A percentile compares a stretch with the other conserved stretches of the same genome.
Evolutionary conservation across 2,888 invertebrate species (phyloP).

Genomic region (Epiperipatus broadwayi): DNA sequence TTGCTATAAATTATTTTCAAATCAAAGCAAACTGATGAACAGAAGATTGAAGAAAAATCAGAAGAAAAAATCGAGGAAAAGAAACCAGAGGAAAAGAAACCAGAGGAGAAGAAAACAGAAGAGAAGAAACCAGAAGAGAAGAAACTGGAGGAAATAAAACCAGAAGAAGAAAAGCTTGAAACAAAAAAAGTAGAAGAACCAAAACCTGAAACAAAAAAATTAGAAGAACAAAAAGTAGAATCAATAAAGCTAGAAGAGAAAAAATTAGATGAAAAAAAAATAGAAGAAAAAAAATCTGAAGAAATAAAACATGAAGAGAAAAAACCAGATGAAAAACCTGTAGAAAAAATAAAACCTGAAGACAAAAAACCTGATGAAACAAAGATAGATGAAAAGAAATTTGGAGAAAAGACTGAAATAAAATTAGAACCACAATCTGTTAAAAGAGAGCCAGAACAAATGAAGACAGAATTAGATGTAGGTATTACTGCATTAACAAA

Average conservation of each 20-base stretch:
- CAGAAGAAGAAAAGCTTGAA: constrained; percentile 17
- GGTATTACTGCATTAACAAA: no score
- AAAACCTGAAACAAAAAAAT: constrained; percentile 17
- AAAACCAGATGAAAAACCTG: constrained; percentile 12
- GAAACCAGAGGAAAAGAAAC: constrained; percentile 33
- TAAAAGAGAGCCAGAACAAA: no score
- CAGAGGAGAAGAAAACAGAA: constrained; percentile 33
- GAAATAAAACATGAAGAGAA: constrained; percentile 11
- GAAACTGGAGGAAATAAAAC: constrained; percentile 18
- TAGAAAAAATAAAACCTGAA: constrained; percentile 15
- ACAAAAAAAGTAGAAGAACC: constrained; percentile 15
- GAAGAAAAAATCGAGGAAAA: constrained; percentile 20
- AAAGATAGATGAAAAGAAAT: constrained; percentile 8
- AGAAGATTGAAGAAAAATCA: constrained; percentile 15
- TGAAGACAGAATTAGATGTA: no score
- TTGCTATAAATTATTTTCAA: no score
- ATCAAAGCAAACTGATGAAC: no score
- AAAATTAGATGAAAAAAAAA: constrained; percentile 22
- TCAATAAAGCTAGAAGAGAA: constrained; percentile 20
- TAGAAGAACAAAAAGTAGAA: constrained; percentile 22
- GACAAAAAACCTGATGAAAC: constrained; percentile 13
- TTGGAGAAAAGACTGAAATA: background rate
- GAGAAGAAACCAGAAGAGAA: constrained; percentile 29
- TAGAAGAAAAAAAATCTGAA: constrained; percentile 8
- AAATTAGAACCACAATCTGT: no score